Percentiles rank a stretch among this genome's conserved stretches.
Evolutionary conservation across 2,113 vertebrate species (phyloP).

Genomic region (Menura novaehollandiae): DNA sequence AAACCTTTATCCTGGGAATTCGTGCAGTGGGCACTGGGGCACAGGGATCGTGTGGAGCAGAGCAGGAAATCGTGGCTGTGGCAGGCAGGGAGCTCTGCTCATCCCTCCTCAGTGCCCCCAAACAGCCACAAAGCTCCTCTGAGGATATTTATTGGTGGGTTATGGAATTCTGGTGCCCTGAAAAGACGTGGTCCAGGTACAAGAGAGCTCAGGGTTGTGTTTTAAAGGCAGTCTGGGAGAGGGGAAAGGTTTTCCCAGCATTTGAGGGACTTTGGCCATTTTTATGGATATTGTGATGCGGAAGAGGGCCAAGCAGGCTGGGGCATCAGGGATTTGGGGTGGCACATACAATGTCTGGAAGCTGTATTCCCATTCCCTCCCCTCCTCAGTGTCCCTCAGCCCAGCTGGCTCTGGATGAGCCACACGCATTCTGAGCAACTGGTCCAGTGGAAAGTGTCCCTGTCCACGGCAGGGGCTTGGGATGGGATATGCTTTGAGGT

Average conservation of each 20-base stretch:
- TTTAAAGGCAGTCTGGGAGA: background rate
- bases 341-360: background rate
- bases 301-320: background rate
- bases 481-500: background rate
- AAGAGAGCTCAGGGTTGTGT: background rate
- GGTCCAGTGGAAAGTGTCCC: background rate
- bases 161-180: background rate
- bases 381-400: background rate
- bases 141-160: background rate
- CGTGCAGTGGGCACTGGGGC: background rate
- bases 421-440: background rate
- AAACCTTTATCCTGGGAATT: background rate
- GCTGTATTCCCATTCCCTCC: background rate
- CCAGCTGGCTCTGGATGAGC: background rate
- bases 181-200: background rate
- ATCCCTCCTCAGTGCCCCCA: background rate
- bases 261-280: background rate
- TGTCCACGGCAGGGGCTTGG: background rate
- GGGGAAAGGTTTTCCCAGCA: background rate
- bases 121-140: background rate
- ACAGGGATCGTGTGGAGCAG: background rate
- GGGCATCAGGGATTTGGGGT: background rate
- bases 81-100: background rate
- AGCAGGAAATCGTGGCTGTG: background rate
- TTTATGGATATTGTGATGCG: background rate